Evolutionary conservation across 53 echinoderm and acorn worm genomes (phyloP).

Genomic region (Hippasteria phrygiana): DNA sequence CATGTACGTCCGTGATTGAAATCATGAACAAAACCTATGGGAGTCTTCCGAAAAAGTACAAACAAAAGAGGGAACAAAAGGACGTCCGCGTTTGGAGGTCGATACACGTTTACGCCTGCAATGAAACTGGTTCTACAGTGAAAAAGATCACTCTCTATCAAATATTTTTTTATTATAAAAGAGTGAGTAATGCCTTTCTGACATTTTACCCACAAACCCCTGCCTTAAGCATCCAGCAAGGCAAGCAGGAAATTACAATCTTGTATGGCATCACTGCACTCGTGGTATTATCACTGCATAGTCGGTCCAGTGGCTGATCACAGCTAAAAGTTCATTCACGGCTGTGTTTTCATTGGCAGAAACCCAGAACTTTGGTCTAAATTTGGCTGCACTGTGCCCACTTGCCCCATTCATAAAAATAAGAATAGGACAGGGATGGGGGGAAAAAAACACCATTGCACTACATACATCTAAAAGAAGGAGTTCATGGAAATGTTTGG

Average conservation of each 20-base stretch:
- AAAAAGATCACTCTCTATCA: no score
- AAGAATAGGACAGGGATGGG: background rate
- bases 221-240: background rate
- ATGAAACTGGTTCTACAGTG: no score
- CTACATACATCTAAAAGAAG: no score
- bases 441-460: background rate
- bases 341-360: background rate
- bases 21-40: no score
- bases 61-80: no score
- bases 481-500: no score
- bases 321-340: slow-evolving; percentile 8
- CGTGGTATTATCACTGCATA: background rate
- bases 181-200: slow-evolving; percentile 1
- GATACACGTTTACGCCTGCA: no score
- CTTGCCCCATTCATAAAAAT: background rate
- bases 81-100: no score
- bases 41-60: no score
- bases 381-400: background rate
- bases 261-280: slow-evolving; percentile 5
- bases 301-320: background rate
- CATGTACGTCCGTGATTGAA: no score
- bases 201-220: slow-evolving; percentile 2
- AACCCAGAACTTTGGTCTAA: background rate
- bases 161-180: no score
- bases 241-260: slow-evolving; percentile 45